Evolutionary conservation across 2,888 invertebrate genomes (phyloP), one percentile per base, ranked within the genome.

Genomic region (Matsumyia berberina): DNA sequence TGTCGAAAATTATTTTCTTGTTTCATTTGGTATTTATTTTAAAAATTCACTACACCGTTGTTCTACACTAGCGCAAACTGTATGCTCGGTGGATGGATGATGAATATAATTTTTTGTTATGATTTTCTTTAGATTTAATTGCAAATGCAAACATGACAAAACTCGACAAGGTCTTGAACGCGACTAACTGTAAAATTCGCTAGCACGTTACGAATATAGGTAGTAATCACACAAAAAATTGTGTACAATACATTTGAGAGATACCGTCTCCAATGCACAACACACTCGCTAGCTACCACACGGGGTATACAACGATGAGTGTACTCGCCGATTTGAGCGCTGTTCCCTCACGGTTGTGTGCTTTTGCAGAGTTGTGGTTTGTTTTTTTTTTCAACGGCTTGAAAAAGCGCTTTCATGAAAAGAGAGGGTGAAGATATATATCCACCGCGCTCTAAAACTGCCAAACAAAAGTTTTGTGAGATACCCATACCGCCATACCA

Each of bases 121-220:
- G 74, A 51, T 70, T 86, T 78, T 62, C 46, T 64, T 81, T 55
- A 77, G 72, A 76, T 83, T 64, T 74, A 87, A 86, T 86, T 86
- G 87, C 79, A 83, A 86, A 86, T 78, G 88, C 88, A 88, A 90
- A 91, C 89, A 91, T 91, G 90, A 91, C 91, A 91, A 91, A 91
- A 90, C 91, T 91, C 90, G 90, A 90, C 91, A 91, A 91, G 91
- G 92, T 91, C 92, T 91, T 90, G 90, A 91, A 92, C 89, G 91
- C 91, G 91, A 92, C 91, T 91, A 91, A 91, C 92, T 91, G 92
- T 91, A 91, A 91, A 90, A 90, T 88, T 90, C 89, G 89, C 88
- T 87, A 89, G 90, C 90, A 90, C 89, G 89, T 89, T 90, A 90
- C 89, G 91, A 91, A 88, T 91, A 91, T 91, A 91, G 90, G 85